Evolutionary conservation across 2,888 invertebrate species (phyloP).

Genomic region (Liposcelis brunnea): DNA sequence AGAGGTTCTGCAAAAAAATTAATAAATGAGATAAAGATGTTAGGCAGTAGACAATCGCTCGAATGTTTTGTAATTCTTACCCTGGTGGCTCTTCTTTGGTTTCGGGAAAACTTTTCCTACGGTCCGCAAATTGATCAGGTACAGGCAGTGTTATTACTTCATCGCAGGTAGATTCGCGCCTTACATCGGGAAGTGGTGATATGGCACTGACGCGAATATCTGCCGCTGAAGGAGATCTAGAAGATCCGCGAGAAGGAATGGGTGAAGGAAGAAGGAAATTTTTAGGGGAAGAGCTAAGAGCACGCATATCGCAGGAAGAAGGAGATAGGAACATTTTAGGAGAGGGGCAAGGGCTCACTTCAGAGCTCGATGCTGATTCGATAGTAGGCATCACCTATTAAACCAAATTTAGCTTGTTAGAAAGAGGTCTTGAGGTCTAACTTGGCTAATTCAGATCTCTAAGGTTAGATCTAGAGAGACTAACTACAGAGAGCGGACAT

Average conservation of each 20-base stretch:
- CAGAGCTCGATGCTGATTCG: conserved; percentile 28
- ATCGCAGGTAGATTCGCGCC: conserved; percentile 42
- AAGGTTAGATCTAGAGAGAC: too few species aligned
- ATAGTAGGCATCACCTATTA: conserved; percentile 19
- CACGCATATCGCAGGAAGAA: conserved; percentile 16
- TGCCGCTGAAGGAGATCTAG: conserved; percentile 12
- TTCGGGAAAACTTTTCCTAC: conserved; percentile 27
- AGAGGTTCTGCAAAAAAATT: too few species aligned
- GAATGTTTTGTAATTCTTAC: too few species aligned
- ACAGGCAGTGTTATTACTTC: conserved; percentile 44
- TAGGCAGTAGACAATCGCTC: too few species aligned
- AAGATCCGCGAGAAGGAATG: conserved; percentile 20
- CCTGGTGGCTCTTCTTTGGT: too few species aligned
- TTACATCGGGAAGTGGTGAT: conserved; percentile 46
- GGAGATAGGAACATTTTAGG: conserved; percentile 22
- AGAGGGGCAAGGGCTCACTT: conserved; percentile 32
- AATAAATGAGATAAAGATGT: too few species aligned
- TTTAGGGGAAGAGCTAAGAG: conserved; percentile 10
- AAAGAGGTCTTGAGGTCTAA: not conserved
- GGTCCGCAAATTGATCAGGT: conserved; percentile 67
- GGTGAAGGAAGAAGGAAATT: conserved; percentile 15
- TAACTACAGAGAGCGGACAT: too few species aligned
- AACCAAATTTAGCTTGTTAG: not conserved
- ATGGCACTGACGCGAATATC: conserved; percentile 36
- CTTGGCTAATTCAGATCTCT: not conserved